Evolutionary conservation across 92 coral and sea anemone species (phyloP).

Genomic region (Epizoanthus ramosus): DNA sequence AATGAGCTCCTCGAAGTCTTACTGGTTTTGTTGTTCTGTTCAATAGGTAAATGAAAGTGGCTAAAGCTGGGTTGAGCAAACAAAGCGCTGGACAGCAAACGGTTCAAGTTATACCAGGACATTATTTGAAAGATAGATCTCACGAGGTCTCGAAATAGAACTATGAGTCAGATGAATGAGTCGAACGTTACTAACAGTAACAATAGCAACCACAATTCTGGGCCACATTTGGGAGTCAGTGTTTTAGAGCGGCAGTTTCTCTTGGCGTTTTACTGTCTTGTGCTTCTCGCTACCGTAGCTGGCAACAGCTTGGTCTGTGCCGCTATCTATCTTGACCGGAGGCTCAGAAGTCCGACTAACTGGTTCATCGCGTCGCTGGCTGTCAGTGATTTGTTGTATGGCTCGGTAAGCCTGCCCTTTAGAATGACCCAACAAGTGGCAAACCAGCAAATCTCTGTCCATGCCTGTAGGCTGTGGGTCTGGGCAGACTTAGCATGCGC

Average conservation of each 20-base stretch:
- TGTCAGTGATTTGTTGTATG: slow-evolving; percentile 88
- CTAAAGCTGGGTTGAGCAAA: neutral
- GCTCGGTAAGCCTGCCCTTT: slow-evolving; percentile 68
- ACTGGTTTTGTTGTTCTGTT: neutral
- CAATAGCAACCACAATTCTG: neutral
- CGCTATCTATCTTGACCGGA: slow-evolving; percentile 81
- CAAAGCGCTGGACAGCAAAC: neutral
- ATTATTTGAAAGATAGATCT: neutral
- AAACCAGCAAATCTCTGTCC: slow-evolving; percentile 42
- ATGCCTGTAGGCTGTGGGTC: slow-evolving; percentile 75
- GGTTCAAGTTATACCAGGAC: neutral
- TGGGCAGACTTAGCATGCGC: slow-evolving; percentile 95
- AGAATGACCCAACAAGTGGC: slow-evolving; percentile 69
- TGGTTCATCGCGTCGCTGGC: slow-evolving; percentile 97
- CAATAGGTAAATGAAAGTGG: neutral
- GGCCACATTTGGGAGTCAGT: neutral
- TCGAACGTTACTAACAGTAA: neutral
- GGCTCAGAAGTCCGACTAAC: slow-evolving; percentile 91
- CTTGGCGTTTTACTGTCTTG: slow-evolving; percentile 59
- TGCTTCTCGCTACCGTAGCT: slow-evolving; percentile 74
- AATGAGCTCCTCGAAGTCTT: neutral
- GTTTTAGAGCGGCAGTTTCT: slow-evolving; percentile 45
- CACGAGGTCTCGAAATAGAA: neutral
- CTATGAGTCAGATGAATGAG: slow-evolving; percentile 7
- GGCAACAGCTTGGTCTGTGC: slow-evolving; percentile 89